Evolutionary conservation across 2,888 invertebrate species (phyloP), one percentile per base, ranked within the genome.

Genomic region (Pachydiplax longipennis): DNA sequence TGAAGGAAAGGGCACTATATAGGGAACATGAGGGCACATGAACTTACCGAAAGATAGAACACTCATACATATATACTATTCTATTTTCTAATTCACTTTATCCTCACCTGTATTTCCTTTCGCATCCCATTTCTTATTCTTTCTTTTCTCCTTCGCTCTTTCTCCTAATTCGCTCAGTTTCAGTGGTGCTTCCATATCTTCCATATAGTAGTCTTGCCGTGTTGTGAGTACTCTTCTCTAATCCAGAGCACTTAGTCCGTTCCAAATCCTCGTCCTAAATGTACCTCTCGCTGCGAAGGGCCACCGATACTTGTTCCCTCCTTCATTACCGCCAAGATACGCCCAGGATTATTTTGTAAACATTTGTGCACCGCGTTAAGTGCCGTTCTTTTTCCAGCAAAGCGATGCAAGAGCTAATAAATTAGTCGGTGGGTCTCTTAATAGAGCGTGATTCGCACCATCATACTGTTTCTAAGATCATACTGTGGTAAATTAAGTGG

Each of bases 201-300:
- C 13, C 31, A 58, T 37, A n/a, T 87, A 87, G 18, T 58, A 58
- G 35, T 25, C 58, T 58, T 58, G 58, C 31, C 37, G 35, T 87
- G 53, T 83, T 53, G 53, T 65, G 58, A 87, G 87, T 35, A 22
- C 40, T 58, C 61, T 37, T 61, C 61, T 18, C 37, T 87, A 87
- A 87, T 87, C 87, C 87, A n/a, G n/a, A 13, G 35, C 35, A 53
- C 83, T 61, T 65, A 87, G 65, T 87, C 37, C 61, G 87, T 61
- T 65, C 65, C 87, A 65, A 87, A 87, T 61, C 87, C 61, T 53
- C 40, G n/a, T 37, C 87, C 61, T 35, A 61, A 87, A 87, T 87
- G 87, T n/a, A 87, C 53, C 83, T 61, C 61, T 61, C n/a, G 18
- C 65, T 25, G 0, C n/a, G 65, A 25, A 65, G 22, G 4, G 65